These are phyloP conservation scores for Protobothrops mucrosquamatus DNA, from an alignment of 2,113 vertebrate genomes.

Conservation along the genomic window DNA sequence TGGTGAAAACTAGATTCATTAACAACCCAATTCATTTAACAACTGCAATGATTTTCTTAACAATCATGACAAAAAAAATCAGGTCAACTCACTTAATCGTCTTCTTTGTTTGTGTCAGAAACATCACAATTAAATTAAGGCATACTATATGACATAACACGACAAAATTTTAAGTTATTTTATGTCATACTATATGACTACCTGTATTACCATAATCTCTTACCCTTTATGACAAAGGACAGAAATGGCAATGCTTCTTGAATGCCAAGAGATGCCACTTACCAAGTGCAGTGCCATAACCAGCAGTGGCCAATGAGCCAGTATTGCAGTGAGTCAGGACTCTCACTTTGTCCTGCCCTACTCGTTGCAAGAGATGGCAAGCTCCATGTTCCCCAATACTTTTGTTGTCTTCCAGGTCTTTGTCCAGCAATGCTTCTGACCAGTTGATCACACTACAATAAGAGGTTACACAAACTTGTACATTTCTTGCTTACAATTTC, in stretches of 20 bases:
- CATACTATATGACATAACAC: background rate
- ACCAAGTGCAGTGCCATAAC: slow-evolving; percentile 84
- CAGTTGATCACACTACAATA: slow-evolving; percentile 73
- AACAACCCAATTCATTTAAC: background rate
- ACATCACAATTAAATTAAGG: background rate
- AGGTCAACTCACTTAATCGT: background rate
- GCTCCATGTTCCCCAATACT: slow-evolving; percentile 82
- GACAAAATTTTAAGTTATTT: background rate
- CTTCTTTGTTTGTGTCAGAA: background rate
- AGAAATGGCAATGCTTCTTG: background rate
- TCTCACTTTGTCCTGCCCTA: slow-evolving; percentile 70
- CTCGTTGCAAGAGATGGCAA: slow-evolving; percentile 73
- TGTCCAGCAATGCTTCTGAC: slow-evolving; percentile 80
- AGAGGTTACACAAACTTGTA: background rate
- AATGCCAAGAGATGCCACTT: slow-evolving; percentile 7
- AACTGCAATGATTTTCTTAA: background rate
- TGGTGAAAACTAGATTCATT: background rate
- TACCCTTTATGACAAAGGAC: background rate
- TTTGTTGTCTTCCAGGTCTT: slow-evolving; percentile 80
- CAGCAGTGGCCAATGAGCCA: slow-evolving; percentile 81
- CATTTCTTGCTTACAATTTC: slow-evolving; percentile 43
- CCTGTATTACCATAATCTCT: background rate
- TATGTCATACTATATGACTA: background rate
- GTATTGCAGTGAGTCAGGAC: slow-evolving; percentile 86
- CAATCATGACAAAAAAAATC: background rate